Conservation (phyloP, 2,797 vertebrate genomes). For the Sebastes trivittatus region DNA sequence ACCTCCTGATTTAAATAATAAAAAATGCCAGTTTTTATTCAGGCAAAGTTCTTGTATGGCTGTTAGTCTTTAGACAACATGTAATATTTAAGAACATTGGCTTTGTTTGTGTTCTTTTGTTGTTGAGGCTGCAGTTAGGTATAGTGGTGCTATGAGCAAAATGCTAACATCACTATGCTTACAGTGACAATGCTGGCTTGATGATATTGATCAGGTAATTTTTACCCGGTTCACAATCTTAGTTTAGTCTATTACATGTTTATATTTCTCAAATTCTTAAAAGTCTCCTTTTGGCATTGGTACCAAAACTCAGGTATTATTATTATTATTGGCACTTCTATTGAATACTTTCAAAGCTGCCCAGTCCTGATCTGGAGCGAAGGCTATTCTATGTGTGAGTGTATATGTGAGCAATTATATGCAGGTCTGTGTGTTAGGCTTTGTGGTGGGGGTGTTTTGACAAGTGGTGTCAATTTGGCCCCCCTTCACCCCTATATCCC, state of each 20-base stretch:
- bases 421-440: background rate
- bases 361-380: background rate
- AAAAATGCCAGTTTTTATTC: background rate
- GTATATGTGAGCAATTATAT: constrained; percentile 2
- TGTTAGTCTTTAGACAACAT: background rate
- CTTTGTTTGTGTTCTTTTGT: no score
- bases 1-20: background rate
- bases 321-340: background rate
- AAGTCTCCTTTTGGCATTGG: background rate
- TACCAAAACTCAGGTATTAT: background rate
- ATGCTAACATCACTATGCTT: background rate
- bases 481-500: background rate
- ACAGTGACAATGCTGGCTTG: background rate
- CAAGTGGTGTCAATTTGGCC: constrained; percentile 38
- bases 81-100: background rate
- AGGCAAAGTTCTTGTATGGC: background rate
- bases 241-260: background rate
- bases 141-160: background rate
- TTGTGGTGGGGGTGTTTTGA: constrained; percentile 43
- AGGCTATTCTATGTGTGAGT: background rate
- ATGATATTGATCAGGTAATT: background rate
- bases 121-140: background rate
- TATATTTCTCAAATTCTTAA: background rate
- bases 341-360: background rate
- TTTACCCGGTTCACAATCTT: background rate